A percentile compares a stretch with the other conserved stretches of the same genome.
These are phyloP conservation scores for Marmota flaviventris DNA, from an alignment of 2,113 vertebrate species.

Conservation along the genomic window DNA sequence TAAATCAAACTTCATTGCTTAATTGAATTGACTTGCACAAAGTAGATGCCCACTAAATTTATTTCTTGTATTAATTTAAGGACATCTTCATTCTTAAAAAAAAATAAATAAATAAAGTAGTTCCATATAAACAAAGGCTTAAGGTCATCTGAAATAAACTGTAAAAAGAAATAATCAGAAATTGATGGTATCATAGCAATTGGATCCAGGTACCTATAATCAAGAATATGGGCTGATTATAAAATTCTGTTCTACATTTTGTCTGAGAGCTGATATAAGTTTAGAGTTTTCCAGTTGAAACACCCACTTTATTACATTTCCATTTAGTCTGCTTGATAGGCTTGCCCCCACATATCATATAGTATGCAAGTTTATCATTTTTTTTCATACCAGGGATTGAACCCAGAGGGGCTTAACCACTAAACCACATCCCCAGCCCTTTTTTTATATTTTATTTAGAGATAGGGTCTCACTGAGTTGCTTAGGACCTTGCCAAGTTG, in stretches of 20 bases:
- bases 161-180: background rate
- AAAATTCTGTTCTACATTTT: constrained; percentile 6
- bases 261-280: background rate
- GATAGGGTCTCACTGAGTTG: too few species aligned
- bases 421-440: too few species aligned
- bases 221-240: background rate
- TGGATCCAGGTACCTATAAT: background rate
- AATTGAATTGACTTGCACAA: background rate
- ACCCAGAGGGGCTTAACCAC: too few species aligned
- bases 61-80: constrained; percentile 45
- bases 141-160: background rate
- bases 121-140: background rate
- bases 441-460: too few species aligned
- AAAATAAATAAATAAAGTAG: background rate
- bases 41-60: constrained; percentile 3
- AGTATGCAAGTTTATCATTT: too few species aligned
- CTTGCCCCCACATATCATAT: too few species aligned
- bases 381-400: too few species aligned
- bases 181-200: background rate
- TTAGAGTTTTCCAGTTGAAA: constrained; percentile 12
- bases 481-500: too few species aligned
- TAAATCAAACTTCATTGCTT: background rate
- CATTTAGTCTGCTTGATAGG: background rate
- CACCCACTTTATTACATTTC: background rate
- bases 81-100: background rate